Evolutionary conservation across 2,888 invertebrate genomes (phyloP).

Genomic region (Branchipolynoe longqiensis): DNA sequence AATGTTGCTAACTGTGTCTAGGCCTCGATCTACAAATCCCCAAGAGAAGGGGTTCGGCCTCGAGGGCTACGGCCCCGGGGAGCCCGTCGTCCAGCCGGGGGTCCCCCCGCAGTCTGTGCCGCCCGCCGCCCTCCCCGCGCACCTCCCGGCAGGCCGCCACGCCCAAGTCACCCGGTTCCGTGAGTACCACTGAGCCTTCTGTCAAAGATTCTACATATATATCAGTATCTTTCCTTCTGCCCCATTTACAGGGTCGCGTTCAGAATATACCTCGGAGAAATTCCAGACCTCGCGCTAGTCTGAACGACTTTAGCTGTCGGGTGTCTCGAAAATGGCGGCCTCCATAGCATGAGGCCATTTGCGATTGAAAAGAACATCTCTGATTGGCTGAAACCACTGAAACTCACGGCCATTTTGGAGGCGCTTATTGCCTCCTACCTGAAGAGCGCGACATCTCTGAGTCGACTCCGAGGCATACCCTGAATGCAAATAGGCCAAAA

Average conservation of each 20-base stretch:
- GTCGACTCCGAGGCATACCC: no score
- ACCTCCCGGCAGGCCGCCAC: not conserved
- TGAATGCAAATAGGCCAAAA: no score
- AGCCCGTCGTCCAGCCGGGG: not conserved
- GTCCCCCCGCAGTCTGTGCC: slow-evolving; percentile 14
- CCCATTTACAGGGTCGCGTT: no score
- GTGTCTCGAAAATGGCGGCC: not conserved
- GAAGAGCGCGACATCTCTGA: no score
- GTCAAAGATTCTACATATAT: no score
- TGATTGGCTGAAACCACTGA: no score
- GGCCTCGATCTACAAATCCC: slow-evolving; percentile 45
- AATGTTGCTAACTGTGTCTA: slow-evolving; percentile 10
- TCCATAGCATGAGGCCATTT: not conserved
- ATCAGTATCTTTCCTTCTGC: no score
- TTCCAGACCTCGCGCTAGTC: no score
- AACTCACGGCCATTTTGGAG: no score
- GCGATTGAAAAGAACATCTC: no score
- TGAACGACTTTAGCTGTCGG: not conserved
- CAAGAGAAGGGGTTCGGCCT: slow-evolving; percentile 4
- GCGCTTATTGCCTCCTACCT: no score
- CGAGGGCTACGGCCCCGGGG: slow-evolving; percentile 8
- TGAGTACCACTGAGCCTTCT: not conserved
- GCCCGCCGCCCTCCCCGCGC: slow-evolving; percentile 39
- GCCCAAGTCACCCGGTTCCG: slow-evolving; percentile 17
- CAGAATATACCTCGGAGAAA: no score